These are phyloP conservation scores for Nerophis ophidion DNA, from an alignment of 2,113 vertebrate species.

Conservation along the genomic window DNA sequence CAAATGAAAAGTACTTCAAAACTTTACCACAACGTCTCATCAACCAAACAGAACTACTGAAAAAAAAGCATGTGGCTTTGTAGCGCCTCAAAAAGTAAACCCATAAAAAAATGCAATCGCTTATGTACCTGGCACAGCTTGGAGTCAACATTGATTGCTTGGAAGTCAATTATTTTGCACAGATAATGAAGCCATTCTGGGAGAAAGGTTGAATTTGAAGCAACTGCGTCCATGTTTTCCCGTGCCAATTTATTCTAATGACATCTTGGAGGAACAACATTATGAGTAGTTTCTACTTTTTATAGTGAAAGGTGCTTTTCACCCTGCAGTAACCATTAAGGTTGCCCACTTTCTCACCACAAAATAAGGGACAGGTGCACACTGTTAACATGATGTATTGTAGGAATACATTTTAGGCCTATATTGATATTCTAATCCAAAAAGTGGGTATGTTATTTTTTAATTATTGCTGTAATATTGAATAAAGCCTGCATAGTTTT, in stretches of 20 bases:
- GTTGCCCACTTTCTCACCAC: too few relatives aligned
- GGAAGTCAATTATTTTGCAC: slow-evolving; percentile 36
- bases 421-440: too few relatives aligned
- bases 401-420: too few relatives aligned
- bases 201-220: slow-evolving; percentile 10
- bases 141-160: slow-evolving; percentile 40
- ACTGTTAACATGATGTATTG: too few relatives aligned
- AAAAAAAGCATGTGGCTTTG: slow-evolving; percentile 4
- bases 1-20: neutral
- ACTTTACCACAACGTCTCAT: neutral
- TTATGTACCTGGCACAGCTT: slow-evolving; percentile 11
- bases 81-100: slow-evolving; percentile 13
- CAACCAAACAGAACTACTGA: neutral
- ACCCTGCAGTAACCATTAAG: too few relatives aligned
- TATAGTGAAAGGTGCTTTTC: neutral
- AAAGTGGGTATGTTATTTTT: too few relatives aligned
- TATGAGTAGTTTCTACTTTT: neutral
- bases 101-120: slow-evolving; percentile 29
- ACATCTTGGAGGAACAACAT: too few relatives aligned
- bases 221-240: slow-evolving; percentile 2
- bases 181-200: slow-evolving; percentile 42
- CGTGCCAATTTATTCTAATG: neutral
- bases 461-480: too few relatives aligned
- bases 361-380: too few relatives aligned
- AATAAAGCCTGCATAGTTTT: too few relatives aligned